Base-by-base conservation (phyloP, 2,888 invertebrate genomes). In the Lasioglossum vierecki region DNA sequence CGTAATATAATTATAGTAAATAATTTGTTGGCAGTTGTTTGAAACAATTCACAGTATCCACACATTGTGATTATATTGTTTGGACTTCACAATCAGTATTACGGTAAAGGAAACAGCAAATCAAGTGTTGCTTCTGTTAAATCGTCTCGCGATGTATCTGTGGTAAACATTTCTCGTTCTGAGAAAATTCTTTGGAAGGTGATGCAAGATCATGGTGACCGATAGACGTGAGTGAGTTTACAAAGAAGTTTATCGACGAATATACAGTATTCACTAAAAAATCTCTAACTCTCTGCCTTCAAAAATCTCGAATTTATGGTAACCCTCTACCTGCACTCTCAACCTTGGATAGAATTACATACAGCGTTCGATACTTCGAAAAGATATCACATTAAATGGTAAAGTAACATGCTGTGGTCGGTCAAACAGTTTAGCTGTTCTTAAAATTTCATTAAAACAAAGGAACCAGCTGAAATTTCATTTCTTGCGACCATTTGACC, bases 1-100 rank as follows among this genome's bases (percentile, higher is more conserved):
- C n/a, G 41, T 70, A 70, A 70, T 63, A 41, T 15, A 46, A 70
- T 49, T 1, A 57, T 39, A 41, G 60, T 30, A 44, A 63, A 70
- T 75, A 76, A 75, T 71, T 57, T 63, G n/a, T 60, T 76, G 75
- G 83, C 76, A 83, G 76, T 83, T 66, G 60, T 83, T 63, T 9
- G 63, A 72, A 76, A 53, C 63, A 66, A 82, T 73, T 49, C 83
- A 57, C 26, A 22, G 44, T 74, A 57, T 57, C 8, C 9, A 39
- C 44, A 26, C 26, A 60, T 26, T 46, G 35, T 68, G 68, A 68
- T 77, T 74, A 83, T 72, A 68, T 46, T 53, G 83, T 76, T 83
- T 30, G 63, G 74, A 74, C 81, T 70, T 46, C 60, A 73, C 72
- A 76, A 76, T 83, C 83, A 63, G 76, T 83, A 83, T 68, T 30